Percentiles rank a stretch among this genome's conserved stretches.
Conservation (phyloP, 2,113 vertebrate species). For the Dascyllus trimaculatus region DNA sequence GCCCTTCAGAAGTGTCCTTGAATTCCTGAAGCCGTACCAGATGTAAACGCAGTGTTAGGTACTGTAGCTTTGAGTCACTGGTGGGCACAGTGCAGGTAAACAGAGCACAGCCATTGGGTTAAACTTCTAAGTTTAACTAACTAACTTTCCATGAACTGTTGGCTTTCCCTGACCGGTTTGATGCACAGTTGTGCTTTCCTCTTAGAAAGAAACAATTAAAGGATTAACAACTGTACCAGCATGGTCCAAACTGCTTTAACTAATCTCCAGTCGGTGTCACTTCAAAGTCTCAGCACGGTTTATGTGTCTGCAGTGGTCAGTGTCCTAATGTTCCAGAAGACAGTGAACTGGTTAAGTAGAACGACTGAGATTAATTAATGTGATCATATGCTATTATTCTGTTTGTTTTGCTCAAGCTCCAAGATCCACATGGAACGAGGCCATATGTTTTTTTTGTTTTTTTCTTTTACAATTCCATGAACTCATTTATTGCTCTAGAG, state of each 20-base stretch:
- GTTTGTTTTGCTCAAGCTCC: slow-evolving; percentile 69
- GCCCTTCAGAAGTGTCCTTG: slow-evolving; percentile 59
- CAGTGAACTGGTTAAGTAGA: slow-evolving; percentile 5
- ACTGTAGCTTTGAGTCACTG: slow-evolving; percentile 32
- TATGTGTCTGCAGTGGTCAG: slow-evolving; percentile 4
- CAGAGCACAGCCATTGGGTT: slow-evolving; percentile 52
- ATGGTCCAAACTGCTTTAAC: not conserved
- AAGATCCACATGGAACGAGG: slow-evolving; percentile 55
- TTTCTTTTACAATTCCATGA: slow-evolving; percentile 66
- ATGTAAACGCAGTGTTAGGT: slow-evolving; percentile 8
- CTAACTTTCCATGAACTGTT: slow-evolving; percentile 31
- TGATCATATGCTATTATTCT: slow-evolving; percentile 57
- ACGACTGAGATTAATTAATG: slow-evolving; percentile 50
- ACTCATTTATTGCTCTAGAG: slow-evolving; percentile 56
- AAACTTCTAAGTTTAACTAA: slow-evolving; percentile 29
- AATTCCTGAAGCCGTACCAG: slow-evolving; percentile 56
- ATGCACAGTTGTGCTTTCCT: not conserved
- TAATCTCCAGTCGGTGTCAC: not conserved
- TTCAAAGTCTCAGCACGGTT: not conserved
- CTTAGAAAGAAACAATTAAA: not conserved
- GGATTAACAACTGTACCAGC: slow-evolving; percentile 2
- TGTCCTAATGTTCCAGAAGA: slow-evolving; percentile 10
- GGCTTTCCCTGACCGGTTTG: slow-evolving; percentile 46
- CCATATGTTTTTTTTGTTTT: slow-evolving; percentile 20
- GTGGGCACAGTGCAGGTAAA: slow-evolving; percentile 52